A percentile compares a stretch with the other conserved stretches of the same genome.
Conservation (phyloP, 30 jellyfish, hydroid and myxozoan genomes). For the Aurelia sp. region DNA sequence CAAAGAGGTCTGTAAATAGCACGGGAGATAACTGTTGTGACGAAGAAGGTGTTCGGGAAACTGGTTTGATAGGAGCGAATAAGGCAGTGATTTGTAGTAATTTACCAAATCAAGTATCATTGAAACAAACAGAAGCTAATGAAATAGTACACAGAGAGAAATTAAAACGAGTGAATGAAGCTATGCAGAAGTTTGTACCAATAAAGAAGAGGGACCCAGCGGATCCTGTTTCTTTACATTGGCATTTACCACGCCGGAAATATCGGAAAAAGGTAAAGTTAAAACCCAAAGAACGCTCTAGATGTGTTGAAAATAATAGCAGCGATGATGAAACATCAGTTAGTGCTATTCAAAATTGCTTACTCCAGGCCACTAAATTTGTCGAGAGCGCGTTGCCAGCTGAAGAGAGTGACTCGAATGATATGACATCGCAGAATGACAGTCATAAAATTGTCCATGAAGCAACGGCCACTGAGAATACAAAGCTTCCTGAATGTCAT, state of each 20-base stretch:
- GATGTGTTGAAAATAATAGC: not conserved
- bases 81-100: too few relatives aligned
- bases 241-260: constrained; percentile 39
- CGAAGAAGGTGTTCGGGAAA: too few relatives aligned
- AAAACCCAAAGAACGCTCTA: not conserved
- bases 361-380: constrained; percentile 39
- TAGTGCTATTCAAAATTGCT: constrained; percentile 50
- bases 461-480: not conserved
- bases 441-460: not conserved
- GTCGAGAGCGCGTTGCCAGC: constrained; percentile 49
- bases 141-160: not conserved
- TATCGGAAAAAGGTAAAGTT: constrained; percentile 19
- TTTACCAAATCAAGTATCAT: too few relatives aligned
- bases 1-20: too few relatives aligned
- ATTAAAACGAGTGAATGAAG: constrained; percentile 23
- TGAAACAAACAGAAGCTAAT: too few relatives aligned
- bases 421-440: too few relatives aligned
- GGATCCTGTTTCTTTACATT: constrained; percentile 33
- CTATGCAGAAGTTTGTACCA: constrained; percentile 53
- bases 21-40: too few relatives aligned
- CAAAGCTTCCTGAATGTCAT: too few relatives aligned
- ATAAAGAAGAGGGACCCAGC: constrained; percentile 40
- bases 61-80: too few relatives aligned
- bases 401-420: constrained; percentile 7
- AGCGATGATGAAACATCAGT: constrained; percentile 29